These are phyloP conservation scores for Chanos chanos DNA, from an alignment of 2,797 vertebrate genomes.

Conservation along the genomic window DNA sequence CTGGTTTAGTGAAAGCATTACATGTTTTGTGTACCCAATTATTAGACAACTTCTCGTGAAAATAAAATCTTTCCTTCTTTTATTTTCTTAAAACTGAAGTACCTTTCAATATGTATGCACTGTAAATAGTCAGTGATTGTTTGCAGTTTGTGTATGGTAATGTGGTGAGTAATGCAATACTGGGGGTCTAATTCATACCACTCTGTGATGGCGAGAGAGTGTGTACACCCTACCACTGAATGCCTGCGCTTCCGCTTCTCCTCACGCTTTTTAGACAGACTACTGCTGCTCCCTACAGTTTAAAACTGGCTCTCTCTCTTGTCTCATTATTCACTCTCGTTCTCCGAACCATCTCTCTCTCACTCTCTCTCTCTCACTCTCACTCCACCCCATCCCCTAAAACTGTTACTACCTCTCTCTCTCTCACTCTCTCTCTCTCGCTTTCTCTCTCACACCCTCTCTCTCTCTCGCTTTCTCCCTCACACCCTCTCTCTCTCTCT, in stretches of 20 bases:
- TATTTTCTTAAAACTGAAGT: no score
- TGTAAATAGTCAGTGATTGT: no score
- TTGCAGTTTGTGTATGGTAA: no score
- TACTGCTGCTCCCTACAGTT: conserved; percentile 99
- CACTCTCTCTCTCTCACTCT: conserved; percentile 2
- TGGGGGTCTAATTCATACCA: no score
- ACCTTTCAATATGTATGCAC: no score
- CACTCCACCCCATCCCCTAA: neutral
- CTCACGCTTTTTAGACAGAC: conserved; percentile 79
- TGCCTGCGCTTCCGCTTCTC: neutral
- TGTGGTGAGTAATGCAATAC: no score
- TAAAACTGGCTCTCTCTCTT: conserved; percentile 67
- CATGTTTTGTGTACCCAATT: no score
- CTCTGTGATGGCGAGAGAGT: no score
- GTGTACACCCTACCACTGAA: no score
- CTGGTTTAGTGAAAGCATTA: no score
- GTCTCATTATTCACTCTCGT: conserved; percentile 3
- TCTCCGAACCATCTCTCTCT: neutral
- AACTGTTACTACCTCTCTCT: neutral
- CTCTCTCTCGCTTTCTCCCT: conserved; percentile 28
- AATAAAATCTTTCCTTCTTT: no score
- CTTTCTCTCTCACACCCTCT: conserved; percentile 5
- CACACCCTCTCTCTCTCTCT: conserved; percentile 38
- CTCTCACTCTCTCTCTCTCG: conserved; percentile 9
- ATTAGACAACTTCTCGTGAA: no score